Evolutionary conservation across 2,797 vertebrate genomes (phyloP).

Genomic region (Otus scops): DNA sequence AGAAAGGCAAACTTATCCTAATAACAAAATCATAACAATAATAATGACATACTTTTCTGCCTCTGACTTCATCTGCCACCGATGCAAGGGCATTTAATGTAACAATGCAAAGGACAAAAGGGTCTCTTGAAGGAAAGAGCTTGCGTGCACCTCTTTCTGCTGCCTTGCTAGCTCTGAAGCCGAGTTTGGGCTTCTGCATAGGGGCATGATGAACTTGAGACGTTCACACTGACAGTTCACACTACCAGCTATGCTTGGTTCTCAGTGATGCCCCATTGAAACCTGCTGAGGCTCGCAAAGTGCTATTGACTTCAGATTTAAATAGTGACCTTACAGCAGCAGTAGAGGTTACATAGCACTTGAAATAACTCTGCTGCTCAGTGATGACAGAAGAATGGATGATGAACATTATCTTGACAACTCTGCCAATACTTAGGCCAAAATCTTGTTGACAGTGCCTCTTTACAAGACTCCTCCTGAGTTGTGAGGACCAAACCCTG

Average conservation of each 20-base stretch:
- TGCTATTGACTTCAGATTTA: neutral
- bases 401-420: conserved; percentile 24
- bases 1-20: neutral
- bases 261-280: neutral
- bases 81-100: neutral
- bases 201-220: neutral
- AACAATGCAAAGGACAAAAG: neutral
- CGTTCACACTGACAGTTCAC: neutral
- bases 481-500: neutral
- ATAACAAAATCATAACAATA: neutral
- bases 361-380: neutral
- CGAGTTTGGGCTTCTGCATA: neutral
- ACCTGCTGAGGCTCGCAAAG: accelerated
- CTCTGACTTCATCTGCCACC: neutral
- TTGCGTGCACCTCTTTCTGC: neutral
- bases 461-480: neutral
- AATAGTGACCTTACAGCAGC: neutral
- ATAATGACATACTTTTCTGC: neutral
- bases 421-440: neutral
- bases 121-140: neutral
- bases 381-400: neutral
- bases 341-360: neutral
- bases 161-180: neutral
- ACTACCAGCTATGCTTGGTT: neutral
- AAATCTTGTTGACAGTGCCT: neutral